Evolutionary conservation across 2,113 vertebrate genomes (phyloP), one percentile per base, ranked within the genome.

Genomic region (Cynopterus brachyotis): DNA sequence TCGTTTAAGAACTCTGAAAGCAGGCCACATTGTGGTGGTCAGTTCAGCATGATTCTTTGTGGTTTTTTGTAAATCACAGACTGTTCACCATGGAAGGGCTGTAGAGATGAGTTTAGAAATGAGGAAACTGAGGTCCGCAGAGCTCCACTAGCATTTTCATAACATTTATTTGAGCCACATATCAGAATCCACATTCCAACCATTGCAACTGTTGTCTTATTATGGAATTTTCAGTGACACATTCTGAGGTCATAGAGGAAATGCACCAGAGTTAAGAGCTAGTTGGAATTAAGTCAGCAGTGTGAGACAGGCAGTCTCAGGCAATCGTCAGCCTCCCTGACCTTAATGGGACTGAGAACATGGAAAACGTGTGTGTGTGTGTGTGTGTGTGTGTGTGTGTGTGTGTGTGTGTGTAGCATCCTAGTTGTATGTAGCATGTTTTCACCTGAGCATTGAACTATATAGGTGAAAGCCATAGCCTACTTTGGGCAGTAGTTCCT

Each of bases 211-310:
- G 59, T 76, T 85, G 9, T 78, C 72, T 80, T 37, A 40, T 76
- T 81, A 62, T 2, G 80, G 75, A 84, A 94, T 87, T 86, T 67
- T 66, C 69, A 79, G 0, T 96, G 94, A 92, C 87, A 79, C 79
- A 75, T 72, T 89, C 87, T 96, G 96, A 96, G 87, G 53, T 94
- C 83, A 89, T 79, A 24, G 50, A 83, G 80, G 96, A 92, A 92
- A 73, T 17, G 45, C 32, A 75, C 37, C 95, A 76, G 69, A 85
- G 57, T 11, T 28, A 82, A 75, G 30, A 3, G 2, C 45, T 35
- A 59, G 89, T 37, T 79, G 94, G 82, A 73, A 94, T 86, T 79
- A 94, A 94, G 96, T 92, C 96, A 83, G 69, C 76, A 76, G 40
- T 30, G 55, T 45, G 82, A 96, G 85, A 70, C 8, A 64, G 3